Evolutionary conservation across 2,113 vertebrate genomes (phyloP).

Genomic region (Rhynchomys soricoides): DNA sequence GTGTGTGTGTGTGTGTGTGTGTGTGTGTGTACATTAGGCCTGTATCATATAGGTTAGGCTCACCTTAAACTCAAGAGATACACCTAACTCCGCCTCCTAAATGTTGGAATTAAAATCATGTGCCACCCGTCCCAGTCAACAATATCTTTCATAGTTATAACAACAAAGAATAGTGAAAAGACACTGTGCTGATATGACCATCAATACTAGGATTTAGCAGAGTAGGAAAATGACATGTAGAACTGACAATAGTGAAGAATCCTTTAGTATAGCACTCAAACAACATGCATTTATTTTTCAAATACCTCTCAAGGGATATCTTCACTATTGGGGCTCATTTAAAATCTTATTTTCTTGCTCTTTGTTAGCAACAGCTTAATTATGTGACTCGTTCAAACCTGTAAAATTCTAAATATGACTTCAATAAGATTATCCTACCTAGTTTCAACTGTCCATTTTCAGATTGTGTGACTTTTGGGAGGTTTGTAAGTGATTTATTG

Average conservation of each 20-base stretch:
- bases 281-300: not conserved
- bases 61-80: not conserved
- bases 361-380: not conserved
- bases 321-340: not conserved
- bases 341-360: constrained; percentile 3
- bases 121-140: not conserved
- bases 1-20: not conserved
- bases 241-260: not conserved
- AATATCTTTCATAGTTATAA: not conserved
- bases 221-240: not conserved
- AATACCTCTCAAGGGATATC: not conserved
- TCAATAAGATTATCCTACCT: not conserved
- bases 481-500: not conserved
- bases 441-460: not conserved
- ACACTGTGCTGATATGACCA: not conserved
- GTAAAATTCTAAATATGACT: not conserved
- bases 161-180: not conserved
- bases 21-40: too few relatives aligned
- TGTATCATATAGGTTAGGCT: not conserved
- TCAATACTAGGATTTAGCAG: not conserved
- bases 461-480: not conserved
- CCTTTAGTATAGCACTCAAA: not conserved
- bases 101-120: not conserved
- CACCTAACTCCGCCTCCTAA: not conserved
- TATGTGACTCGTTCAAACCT: not conserved